Base-by-base conservation (phyloP, 2,888 invertebrate genomes). In the Amphipyra tragopoginis region DNA sequence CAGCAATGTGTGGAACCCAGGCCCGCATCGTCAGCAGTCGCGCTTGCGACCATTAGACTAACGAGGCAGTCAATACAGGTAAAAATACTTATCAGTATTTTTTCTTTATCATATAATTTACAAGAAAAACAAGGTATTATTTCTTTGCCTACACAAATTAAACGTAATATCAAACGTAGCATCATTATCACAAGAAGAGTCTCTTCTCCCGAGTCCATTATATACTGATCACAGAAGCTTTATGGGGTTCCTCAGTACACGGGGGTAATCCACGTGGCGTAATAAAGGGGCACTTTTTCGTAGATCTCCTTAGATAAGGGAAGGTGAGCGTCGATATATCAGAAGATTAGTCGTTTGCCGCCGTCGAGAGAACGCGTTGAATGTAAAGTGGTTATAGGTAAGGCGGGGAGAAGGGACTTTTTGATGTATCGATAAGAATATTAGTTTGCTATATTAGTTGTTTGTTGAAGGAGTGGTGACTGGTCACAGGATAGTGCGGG, bases 321-420 rank as follows among this genome's bases (percentile, higher is more conserved):
- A 87, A 93, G 93, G 93, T 92, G 90, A 92, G 89, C 86, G 90
- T 77, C 91, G 89, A 93, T 93, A 93, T 93, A 93, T 93, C 92
- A 93, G 85, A 84, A 91, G 94, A 94, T 94, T 94, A 93, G 93
- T 90, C 91, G 88, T 89, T 91, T 89, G 85, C 88, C 86, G 87
- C 85, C 85, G 76, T 72, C 80, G 83, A 71, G 85, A 84, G 87
- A 64, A 70, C 72, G 86, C 88, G 87, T 80, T 91, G 92, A 93
- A 93, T 93, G 88, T 88, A 89, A 93, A 93, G 90, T 89, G 89
- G 85, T 79, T 75, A 74, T 49, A 36, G 38, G 4, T 83, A 87
- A 83, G 85, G 75, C 66, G 86, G 60, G 73, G 43, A 15, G 5
- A 7, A 8, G 33, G 4, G 9, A 40, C 21, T 72, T 33, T n/a